Evolutionary conservation across 2,797 vertebrate species (phyloP), one percentile per base, ranked within the genome.

Genomic region (Nyctalus aviator): DNA sequence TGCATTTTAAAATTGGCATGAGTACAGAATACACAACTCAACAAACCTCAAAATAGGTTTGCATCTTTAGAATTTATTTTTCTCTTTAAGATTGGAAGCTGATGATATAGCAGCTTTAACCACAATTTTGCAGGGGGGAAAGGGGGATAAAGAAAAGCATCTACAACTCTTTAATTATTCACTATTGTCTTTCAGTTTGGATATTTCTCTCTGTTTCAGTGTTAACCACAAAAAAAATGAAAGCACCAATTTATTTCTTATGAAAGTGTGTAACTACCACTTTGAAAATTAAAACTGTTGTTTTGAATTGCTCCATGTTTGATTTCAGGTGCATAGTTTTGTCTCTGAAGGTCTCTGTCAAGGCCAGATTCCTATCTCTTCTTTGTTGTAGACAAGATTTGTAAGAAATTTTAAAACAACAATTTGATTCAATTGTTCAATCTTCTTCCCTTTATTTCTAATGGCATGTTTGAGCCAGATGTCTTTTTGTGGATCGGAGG

Each of bases 401-500:
- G n/a, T 46, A 85, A 85, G 79, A 88, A 73, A 50, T 17, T 71
- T 91, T 17, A 88, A 97, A 97, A 57, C 48, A 83, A 27, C 11
- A 50, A 48, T 64, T 96, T 88, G 72, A 88, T 76, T 81, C 55
- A 83, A 71, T 55, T 48, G 37, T 78, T 86, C 64, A 37, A 4
- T 90, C 32, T 32, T 35, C 62, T 46, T 62, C 2, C 20, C 27
- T 91, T 90, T 82, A 76, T 83, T 91, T 72, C 66, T 76, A 94
- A 93, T 4, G 7, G 20, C 46, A 87, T 21, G 69, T 50, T 95
- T 84, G 91, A 97, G 35, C 32, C 21, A 84, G 73, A 68, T 94
- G 11, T 6, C 46, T 95, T 97, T 97, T 95, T 87, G 62, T 32
- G 77, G 62, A 37, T 21, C 9, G 18, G 23, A 96, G 46, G 20